Evolutionary conservation across 2,888 invertebrate genomes (phyloP), one percentile per base, ranked within the genome.

Genomic region (Scaptomyza flava): DNA sequence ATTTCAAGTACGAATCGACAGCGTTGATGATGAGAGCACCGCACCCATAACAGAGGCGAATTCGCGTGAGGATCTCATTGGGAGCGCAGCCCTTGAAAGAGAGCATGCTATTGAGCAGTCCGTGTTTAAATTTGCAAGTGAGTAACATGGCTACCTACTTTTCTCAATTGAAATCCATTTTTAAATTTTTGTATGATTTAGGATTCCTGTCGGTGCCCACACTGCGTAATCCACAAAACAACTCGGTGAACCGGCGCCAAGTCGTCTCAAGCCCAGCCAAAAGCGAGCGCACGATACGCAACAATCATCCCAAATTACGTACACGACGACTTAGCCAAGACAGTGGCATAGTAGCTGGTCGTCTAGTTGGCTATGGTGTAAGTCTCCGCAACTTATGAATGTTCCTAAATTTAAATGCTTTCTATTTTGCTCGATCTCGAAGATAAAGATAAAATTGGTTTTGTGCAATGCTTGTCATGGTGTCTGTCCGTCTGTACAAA

Each of bases 221-320:
- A 6, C 63, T 91, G 23, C 90, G 89, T n/a, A 90, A 84, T 56
- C 60, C 77, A 6, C 83, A 83, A 1, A 70, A 81, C 31, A 81
- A 68, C 38, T 72, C 82, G 0, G 53, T 68, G 4, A 69, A 69
- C 6, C 84, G 83, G 6, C 87, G 91, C n/a, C 81, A 91, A 58
- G 87, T 91, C 46, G 87, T 88, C 48, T 91, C 91, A n/a, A 91
- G 91, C 77, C 91, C 91, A n/a, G 91, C 90, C 2, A 91, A 91
- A 70, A 89, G 91, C 58, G 90, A 89, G 46, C 86, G 89, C 27
- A 77, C 81, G 51, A 59, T 72, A 23, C 79, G 89, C 33, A 79
- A 71, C 9, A 74, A 56, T 34, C 77, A 57, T 65, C 59, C 58
- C 4, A 89, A 88, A 61, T 41, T 83, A 31, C 81, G 87, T n/a